Base-by-base conservation (phyloP, 64 coral and sea anemone species). In the Stichodactyla helianthus region DNA sequence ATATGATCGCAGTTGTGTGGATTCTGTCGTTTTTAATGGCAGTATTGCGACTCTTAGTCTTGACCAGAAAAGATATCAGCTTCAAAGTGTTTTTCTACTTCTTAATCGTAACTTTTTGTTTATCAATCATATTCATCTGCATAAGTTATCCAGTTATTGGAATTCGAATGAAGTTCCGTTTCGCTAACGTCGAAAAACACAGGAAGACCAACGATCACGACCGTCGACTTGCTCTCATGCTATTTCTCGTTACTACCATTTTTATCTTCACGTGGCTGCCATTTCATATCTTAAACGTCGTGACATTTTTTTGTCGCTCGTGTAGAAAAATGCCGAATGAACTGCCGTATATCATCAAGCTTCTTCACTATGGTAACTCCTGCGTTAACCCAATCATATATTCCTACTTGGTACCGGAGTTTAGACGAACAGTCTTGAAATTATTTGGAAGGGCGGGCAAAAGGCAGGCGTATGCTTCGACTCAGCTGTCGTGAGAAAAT, bases 211-310 rank as follows among this genome's bases (percentile, higher is more conserved):
- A 54, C 51, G 94, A 97, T 0, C 88, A 97, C 0, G 94, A 97
- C 81, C 91, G 76, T 76, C 85, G 94, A 20, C 91, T 97, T 26
- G 94, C 91, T 28, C 62, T 97, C 7, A 97, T 88, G 61, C 64
- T 97, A 11, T 93, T 87, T 6, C 90, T 89, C 16, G 91, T 97
- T 2, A 97, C 94, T 1, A 83, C 86, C 0, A 84, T 93, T 1
- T 97, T 97, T n/a, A 87, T 93, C 27, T 82, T 97, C 19, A 93
- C 94, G 2, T 97, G 94, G 94, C 23, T 97, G 76, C 94, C 94
- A 12, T 97, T 97, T 70, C 94, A 97, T 15, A 56, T 97, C 11
- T 86, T 97, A 20, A 97, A 97, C 54, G 89, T 89, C 18, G 88
- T 97, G 7, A 57, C 80, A 10, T 97, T 97, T 90, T 97, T 97